Conservation (phyloP, 2,113 vertebrate genomes). For the Chionomys nivalis region DNA sequence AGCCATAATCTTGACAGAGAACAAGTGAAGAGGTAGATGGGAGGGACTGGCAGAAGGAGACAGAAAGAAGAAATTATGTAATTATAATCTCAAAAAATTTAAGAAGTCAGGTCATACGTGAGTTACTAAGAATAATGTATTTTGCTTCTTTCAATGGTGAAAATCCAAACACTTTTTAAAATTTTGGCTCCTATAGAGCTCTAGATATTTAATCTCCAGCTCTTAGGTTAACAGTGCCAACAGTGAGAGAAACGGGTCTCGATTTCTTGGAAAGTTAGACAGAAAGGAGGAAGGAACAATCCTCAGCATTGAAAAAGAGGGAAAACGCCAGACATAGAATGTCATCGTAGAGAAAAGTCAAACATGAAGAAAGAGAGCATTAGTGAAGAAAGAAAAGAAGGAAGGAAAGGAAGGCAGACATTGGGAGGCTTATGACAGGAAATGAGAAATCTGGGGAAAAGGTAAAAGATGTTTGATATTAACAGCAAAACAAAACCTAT, state of each 20-base stretch:
- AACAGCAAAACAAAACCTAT: conserved; percentile 31
- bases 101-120: neutral
- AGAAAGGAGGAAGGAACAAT: neutral
- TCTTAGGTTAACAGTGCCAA: neutral
- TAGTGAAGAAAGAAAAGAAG: neutral
- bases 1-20: neutral
- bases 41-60: neutral
- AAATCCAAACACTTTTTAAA: neutral
- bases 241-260: neutral
- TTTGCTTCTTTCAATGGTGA: neutral
- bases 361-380: neutral
- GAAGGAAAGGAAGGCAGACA: neutral
- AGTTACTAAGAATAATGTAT: neutral
- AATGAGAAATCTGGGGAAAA: conserved; percentile 30
- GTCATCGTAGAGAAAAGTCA: neutral
- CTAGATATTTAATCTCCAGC: neutral
- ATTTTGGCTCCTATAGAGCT: neutral
- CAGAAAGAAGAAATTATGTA: neutral
- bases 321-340: neutral
- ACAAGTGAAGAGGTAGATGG: neutral
- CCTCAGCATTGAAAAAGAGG: neutral
- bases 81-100: neutral
- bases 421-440: conserved; percentile 18
- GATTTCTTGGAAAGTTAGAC: neutral
- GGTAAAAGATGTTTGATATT: conserved; percentile 45